Evolutionary conservation across 2,888 invertebrate species (phyloP).

Genomic region (Oegoconia quadripuncta): DNA sequence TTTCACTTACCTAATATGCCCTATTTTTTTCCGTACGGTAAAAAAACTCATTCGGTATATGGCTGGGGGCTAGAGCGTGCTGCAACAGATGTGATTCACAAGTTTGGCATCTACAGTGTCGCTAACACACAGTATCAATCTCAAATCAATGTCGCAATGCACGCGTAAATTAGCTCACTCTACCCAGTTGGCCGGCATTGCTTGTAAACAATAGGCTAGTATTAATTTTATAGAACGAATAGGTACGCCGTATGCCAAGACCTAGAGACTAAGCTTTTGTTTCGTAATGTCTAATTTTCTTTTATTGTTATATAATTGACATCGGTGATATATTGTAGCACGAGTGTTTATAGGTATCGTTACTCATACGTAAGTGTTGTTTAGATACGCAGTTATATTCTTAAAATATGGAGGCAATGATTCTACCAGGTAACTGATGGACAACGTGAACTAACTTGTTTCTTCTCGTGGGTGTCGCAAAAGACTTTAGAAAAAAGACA

Average conservation of each 20-base stretch:
- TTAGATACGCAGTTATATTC: no score
- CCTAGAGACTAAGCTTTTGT: conserved; percentile 6
- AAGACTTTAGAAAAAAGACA: no score
- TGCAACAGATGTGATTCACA: conserved; percentile 7
- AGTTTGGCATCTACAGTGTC: conserved; percentile 15
- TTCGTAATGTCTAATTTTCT: conserved; percentile 10
- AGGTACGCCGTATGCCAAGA: conserved; percentile 28
- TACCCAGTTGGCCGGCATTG: conserved; percentile 27
- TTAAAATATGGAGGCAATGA: no score
- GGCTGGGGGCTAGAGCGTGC: background rate
- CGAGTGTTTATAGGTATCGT: no score
- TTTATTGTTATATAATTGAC: conserved; percentile 1
- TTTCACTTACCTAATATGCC: no score
- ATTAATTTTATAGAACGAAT: conserved; percentile 34
- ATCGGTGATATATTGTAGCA: background rate
- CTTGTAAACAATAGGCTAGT: conserved; percentile 33
- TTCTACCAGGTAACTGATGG: no score
- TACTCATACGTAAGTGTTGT: no score
- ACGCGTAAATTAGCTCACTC: conserved; percentile 21
- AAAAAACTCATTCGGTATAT: no score
- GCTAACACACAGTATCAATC: conserved; percentile 11
- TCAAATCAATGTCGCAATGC: conserved; percentile 30
- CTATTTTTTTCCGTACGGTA: no score
- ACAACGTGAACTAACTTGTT: no score
- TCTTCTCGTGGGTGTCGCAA: no score